These are phyloP conservation scores for Malachius bipustulatus DNA, from an alignment of 2,888 invertebrate species.

Conservation along the genomic window DNA sequence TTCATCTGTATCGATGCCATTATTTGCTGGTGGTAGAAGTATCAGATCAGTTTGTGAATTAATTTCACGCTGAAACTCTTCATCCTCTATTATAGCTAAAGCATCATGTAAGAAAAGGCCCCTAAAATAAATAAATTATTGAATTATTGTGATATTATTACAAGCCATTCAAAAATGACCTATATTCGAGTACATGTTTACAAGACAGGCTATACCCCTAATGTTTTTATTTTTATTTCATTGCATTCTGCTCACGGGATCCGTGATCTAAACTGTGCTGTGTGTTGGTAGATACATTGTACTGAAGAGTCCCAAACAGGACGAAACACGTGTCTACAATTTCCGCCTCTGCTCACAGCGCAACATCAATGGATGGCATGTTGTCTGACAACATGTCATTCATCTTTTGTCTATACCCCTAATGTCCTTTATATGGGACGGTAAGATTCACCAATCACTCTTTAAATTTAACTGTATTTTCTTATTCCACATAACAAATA, in stretches of 20 bases:
- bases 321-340: too few relatives aligned
- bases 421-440: slow-evolving; percentile 2
- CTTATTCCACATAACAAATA: slow-evolving; percentile 1
- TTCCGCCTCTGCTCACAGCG: too few relatives aligned
- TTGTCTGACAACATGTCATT: too few relatives aligned
- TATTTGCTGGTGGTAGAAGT: background rate
- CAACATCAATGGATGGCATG: too few relatives aligned
- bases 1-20: background rate
- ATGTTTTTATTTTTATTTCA: too few relatives aligned
- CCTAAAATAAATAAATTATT: slow-evolving; percentile 2
- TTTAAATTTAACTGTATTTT: slow-evolving; percentile 1
- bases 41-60: too few relatives aligned
- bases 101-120: slow-evolving; percentile 1
- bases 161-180: background rate
- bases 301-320: too few relatives aligned
- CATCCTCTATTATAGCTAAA: slow-evolving; percentile 1
- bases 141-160: slow-evolving; percentile 1
- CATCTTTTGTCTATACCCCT: slow-evolving; percentile 3
- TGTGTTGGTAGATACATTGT: too few relatives aligned
- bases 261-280: too few relatives aligned
- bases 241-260: too few relatives aligned
- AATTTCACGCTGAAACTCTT: slow-evolving; percentile 2
- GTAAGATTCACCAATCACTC: background rate
- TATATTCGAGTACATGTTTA: too few relatives aligned
- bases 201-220: too few relatives aligned